Base-by-base conservation (phyloP, 23 tunicate species). In the Phallusia fumigata region DNA sequence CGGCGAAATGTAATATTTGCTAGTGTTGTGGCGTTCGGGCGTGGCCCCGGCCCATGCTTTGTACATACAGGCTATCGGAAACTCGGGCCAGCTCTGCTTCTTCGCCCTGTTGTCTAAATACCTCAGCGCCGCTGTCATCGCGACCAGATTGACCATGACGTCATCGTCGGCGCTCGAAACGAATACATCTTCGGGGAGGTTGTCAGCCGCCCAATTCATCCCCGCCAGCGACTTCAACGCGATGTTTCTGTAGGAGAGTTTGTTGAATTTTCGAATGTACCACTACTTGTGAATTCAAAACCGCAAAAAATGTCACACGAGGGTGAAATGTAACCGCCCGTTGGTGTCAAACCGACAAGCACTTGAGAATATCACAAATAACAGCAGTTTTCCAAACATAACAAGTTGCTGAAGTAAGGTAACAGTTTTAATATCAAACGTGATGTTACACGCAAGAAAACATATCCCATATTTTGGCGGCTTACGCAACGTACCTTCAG, bases 181-280 rank as follows among this genome's bases (percentile, higher is more conserved):
- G n/a, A 74, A 74, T 32, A 19, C 22, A 12, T 74, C 34, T 3
- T 24, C 35, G 3, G 77, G 77, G 19, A 74, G 77, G 16, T 74
- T 74, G 40, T 74, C 35, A 18, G 40, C 8, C 22, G 77, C 77
- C 77, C 77, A 74, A 10, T 28, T 32, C 77, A 74, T 74, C 30
- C 77, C 77, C 12, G 77, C 77, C 19, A 74, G 19, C 34, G 77
- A 32, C 34, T 74, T 74, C n/a, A 74, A 16, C 28, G 40, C 77
- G 12, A 74, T 31, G 40, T 74, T 74, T 33, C 77, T 74, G 77
- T 15, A 30, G 16, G 36, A 6, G 19, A 31, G 5, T 40, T 40
- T 40, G 47, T 40, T n/a, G n/a, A n/a, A n/a, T n/a, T n/a, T 40
- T 40, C 10, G 74, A 26, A 40, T 40, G 47, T 3, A 3, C 5